Conservation (phyloP, 2,113 vertebrate genomes). For the Rhinogobius similis region DNA sequence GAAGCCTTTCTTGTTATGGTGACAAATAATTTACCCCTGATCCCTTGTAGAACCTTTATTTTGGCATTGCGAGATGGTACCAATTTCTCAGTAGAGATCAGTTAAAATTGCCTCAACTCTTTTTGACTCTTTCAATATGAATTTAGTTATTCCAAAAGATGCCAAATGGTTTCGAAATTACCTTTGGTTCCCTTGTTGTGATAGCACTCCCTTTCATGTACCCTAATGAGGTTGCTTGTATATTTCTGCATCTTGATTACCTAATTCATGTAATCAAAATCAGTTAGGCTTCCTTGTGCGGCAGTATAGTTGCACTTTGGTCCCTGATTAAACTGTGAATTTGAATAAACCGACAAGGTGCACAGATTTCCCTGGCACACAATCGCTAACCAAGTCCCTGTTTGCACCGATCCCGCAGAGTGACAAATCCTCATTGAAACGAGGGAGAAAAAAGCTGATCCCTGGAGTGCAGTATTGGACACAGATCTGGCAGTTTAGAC, state of each 20-base stretch:
- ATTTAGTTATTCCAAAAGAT: not conserved
- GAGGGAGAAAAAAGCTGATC: conserved; percentile 28
- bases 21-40: too few relatives aligned
- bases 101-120: too few relatives aligned
- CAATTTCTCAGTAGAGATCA: too few relatives aligned
- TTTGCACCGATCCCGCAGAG: conserved; percentile 28
- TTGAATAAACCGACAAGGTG: not conserved
- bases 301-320: not conserved
- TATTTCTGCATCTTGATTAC: conserved; percentile 2
- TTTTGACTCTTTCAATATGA: not conserved
- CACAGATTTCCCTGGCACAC: conserved; percentile 13
- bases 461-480: conserved; percentile 29
- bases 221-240: not conserved
- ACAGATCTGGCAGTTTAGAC: conserved; percentile 53
- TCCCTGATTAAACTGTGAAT: not conserved
- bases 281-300: not conserved
- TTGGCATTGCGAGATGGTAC: too few relatives aligned
- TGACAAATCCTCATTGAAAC: conserved; percentile 10
- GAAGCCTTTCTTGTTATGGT: too few relatives aligned
- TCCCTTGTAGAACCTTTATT: too few relatives aligned
- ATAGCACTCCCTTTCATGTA: not conserved
- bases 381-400: conserved; percentile 4
- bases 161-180: not conserved
- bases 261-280: conserved; percentile 1
- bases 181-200: not conserved